Percentiles rank a stretch among this genome's conserved stretches.
Evolutionary conservation across 2,797 vertebrate genomes (phyloP).

Genomic region (Pristis pectinata): DNA sequence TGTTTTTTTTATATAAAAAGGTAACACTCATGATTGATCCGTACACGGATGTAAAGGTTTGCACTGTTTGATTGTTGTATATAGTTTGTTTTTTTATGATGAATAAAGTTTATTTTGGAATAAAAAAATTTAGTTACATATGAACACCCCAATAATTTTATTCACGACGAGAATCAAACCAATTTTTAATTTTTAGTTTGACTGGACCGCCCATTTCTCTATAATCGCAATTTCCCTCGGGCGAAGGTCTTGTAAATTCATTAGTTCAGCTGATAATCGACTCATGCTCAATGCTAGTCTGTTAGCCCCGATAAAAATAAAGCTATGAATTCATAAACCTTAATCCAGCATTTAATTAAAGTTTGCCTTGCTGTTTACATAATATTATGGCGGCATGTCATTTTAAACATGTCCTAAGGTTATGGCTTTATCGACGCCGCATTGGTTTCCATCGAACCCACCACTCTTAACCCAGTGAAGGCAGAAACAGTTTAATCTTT

Average conservation of each 20-base stretch:
- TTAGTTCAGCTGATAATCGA: not conserved
- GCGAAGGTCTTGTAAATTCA: not conserved
- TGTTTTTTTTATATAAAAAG: too few species aligned
- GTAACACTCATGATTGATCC: too few species aligned
- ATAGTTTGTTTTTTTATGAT: too few species aligned
- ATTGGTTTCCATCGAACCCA: not conserved
- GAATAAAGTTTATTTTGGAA: too few species aligned
- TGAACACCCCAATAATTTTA: not conserved
- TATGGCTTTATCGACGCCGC: not conserved
- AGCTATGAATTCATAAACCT: not conserved
- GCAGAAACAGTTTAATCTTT: not conserved
- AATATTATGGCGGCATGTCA: not conserved
- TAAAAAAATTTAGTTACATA: too few species aligned
- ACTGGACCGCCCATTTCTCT: not conserved
- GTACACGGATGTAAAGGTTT: too few species aligned
- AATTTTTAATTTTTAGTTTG: not conserved
- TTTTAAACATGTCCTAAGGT: too few species aligned
- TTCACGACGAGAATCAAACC: not conserved
- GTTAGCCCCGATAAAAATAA: not conserved
- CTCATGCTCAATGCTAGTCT: not conserved
- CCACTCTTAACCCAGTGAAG: not conserved
- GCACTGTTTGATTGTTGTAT: too few species aligned
- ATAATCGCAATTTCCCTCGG: not conserved
- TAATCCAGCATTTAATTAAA: not conserved
- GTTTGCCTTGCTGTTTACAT: not conserved